A percentile compares a stretch with the other conserved stretches of the same genome.
These are phyloP conservation scores for Phrynocephalus guinanensis DNA, from an alignment of 2,797 vertebrate genomes.

Conservation along the genomic window DNA sequence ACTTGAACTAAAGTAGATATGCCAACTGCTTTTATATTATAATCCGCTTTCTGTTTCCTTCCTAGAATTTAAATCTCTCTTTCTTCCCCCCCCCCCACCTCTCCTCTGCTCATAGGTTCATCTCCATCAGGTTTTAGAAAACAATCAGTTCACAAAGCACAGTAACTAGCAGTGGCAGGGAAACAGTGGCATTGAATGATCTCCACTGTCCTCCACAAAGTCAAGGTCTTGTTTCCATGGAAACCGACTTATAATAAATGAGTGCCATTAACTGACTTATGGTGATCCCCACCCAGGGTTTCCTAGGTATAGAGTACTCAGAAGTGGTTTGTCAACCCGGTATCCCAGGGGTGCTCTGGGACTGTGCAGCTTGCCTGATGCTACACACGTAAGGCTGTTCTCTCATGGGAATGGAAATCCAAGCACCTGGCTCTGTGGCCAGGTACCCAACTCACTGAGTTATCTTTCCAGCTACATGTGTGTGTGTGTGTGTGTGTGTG, in stretches of 20 bases:
- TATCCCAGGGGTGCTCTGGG: too few species aligned
- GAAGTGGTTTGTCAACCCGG: too few species aligned
- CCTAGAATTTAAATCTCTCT: background rate
- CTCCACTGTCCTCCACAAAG: background rate
- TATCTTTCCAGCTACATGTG: too few species aligned
- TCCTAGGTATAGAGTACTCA: too few species aligned
- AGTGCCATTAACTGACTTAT: background rate
- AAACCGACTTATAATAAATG: too few species aligned
- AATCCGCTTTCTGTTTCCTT: background rate
- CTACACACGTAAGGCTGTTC: too few species aligned
- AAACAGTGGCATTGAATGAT: background rate
- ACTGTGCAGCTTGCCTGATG: too few species aligned
- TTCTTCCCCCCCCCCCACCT: background rate
- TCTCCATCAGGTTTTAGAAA: background rate
- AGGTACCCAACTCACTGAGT: too few species aligned
- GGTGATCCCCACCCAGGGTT: too few species aligned
- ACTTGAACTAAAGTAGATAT: constrained; percentile 13
- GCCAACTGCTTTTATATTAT: background rate
- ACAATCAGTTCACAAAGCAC: background rate
- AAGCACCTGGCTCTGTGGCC: too few species aligned
- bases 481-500: too few species aligned
- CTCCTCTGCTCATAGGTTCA: background rate
- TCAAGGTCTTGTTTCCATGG: background rate
- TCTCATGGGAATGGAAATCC: too few species aligned
- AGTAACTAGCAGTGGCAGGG: background rate